Conservation (phyloP, 2,888 invertebrate species). For the Mesorhabditis spiculigera region DNA sequence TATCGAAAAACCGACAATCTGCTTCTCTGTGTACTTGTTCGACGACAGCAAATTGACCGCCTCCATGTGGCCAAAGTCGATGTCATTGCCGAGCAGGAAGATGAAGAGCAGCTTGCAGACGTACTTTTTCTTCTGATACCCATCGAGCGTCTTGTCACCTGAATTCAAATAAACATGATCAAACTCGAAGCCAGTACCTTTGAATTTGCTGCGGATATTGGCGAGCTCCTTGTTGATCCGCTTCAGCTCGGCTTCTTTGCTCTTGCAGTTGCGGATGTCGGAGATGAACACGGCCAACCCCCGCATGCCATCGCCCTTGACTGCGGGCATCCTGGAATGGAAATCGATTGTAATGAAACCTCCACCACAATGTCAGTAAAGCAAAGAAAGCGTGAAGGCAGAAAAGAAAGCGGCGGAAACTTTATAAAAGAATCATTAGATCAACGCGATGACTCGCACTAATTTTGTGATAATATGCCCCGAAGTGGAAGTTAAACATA, state of each 20-base stretch:
- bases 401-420: too few species aligned
- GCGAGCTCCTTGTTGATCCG: constrained; percentile 99
- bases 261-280: constrained; percentile 97
- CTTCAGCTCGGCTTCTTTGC: constrained; percentile 97
- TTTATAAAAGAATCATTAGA: too few species aligned
- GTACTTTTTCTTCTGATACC: constrained; percentile 99
- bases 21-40: constrained; percentile 99
- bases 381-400: too few species aligned
- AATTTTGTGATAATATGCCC: too few species aligned
- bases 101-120: constrained; percentile 99
- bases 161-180: constrained; percentile 11
- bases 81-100: constrained; percentile 97
- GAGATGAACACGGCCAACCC: constrained; percentile 99
- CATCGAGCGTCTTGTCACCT: constrained; percentile 96
- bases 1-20: constrained; percentile 71
- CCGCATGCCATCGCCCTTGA: constrained; percentile 99
- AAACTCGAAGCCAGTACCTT: constrained; percentile 66
- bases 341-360: too few species aligned
- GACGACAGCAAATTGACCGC: constrained; percentile 97
- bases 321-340: constrained; percentile 83
- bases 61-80: constrained; percentile 99
- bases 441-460: too few species aligned
- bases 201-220: constrained; percentile 98
- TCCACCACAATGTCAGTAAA: too few species aligned
- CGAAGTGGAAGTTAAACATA: too few species aligned